Conservation (phyloP, 2,888 invertebrate species). For the Clistopyga incitator region DNA sequence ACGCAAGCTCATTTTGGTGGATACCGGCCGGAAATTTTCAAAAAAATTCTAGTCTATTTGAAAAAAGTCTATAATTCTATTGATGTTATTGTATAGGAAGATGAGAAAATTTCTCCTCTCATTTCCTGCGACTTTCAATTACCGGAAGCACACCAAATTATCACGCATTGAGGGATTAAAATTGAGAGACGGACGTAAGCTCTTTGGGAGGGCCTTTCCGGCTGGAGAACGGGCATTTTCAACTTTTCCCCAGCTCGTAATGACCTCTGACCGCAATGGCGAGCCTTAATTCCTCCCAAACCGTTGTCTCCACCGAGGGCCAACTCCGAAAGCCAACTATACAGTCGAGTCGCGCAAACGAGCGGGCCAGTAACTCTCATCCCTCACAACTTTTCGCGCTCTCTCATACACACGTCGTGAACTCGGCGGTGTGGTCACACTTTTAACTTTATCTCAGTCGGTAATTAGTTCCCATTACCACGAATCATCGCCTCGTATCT, state of each 20-base stretch:
- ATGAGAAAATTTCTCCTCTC: no score
- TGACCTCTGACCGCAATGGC: slow-evolving; percentile 68
- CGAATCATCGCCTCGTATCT: slow-evolving; percentile 69
- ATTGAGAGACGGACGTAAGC: slow-evolving; percentile 41
- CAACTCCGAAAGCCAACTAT: slow-evolving; percentile 16
- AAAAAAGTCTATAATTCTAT: no score
- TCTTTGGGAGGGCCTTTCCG: slow-evolving; percentile 49
- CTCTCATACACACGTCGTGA: slow-evolving; percentile 4
- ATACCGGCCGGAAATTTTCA: not conserved
- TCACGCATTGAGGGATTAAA: slow-evolving; percentile 44
- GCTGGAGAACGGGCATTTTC: slow-evolving; percentile 37
- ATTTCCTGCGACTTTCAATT: slow-evolving; percentile 5
- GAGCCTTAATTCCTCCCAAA: slow-evolving; percentile 69
- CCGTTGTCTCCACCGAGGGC: slow-evolving; percentile 35
- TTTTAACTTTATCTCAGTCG: slow-evolving; percentile 78
- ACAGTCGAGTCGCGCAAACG: slow-evolving; percentile 17
- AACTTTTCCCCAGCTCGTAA: slow-evolving; percentile 52
- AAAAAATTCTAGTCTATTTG: no score
- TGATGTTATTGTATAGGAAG: no score
- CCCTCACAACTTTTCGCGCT: slow-evolving; percentile 2
- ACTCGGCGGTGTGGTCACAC: slow-evolving; percentile 74
- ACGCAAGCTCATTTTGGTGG: not conserved
- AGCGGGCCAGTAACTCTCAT: slow-evolving; percentile 13
- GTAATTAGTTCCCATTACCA: slow-evolving; percentile 81
- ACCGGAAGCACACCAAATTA: slow-evolving; percentile 3